Base-by-base conservation (phyloP, 2,888 invertebrate genomes). In the Caenorhabditis angaria region DNA sequence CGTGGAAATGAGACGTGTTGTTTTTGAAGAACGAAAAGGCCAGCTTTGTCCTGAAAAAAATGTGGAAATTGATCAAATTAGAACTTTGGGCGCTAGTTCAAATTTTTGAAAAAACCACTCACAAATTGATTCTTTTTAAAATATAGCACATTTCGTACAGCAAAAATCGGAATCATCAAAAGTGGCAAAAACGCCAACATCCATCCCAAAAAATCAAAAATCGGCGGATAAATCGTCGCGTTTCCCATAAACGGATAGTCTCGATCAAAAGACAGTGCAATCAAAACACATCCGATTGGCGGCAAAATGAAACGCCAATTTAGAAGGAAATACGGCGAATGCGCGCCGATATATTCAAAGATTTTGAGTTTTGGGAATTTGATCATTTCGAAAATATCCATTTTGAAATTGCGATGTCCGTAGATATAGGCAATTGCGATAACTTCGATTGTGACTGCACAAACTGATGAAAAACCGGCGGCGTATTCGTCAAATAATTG, bases 401-500 rank as follows among this genome's bases (percentile, higher is more conserved):
- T 18, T 27, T 18, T 4, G 54, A 54, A 54, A 28, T 54, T 25
- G 3, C 10, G 8, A 1, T 5, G 10, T 6, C 54, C 28, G 24
- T 54, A 54, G 28, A 54, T 27, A 25, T 18, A 25, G 10, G 27
- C n/a, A 4, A 54, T 25, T 8, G 27, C 54, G 18, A 54, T 54
- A 24, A 54, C 28, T 24, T 54, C 54, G 28, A 27, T 54, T 3
- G 28, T 27, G 18, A 54, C 54, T 2, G 54, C 28, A n/a, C 25
- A 54, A 1, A 54, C 54, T 4, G 54, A 54, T 27, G 54, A 54
- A 50, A 72, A 64, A 12, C 70, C 70, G 18, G 57, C 61, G 3
- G 27, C 25, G 32, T 70, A 70, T 29, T 65, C 61, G 22, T 70
- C 70, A 28, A 65, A 70, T 18, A 70, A n/a, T 12, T 56, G 57